phyloP scores from a whole-genome alignment of 2,888 invertebrate species.

The Heteropelma amictum region DNA sequence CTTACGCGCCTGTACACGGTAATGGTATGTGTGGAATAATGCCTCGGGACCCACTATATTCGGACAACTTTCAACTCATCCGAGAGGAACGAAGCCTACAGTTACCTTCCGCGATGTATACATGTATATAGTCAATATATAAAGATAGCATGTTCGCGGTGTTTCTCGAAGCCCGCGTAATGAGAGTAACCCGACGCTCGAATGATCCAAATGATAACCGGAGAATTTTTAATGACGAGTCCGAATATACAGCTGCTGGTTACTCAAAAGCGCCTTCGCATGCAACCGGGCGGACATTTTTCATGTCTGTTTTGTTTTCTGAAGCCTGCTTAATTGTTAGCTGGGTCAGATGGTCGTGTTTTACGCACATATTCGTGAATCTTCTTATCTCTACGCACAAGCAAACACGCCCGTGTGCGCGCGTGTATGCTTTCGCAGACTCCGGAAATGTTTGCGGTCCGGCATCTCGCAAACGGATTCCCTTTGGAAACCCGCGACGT shows the following conservation, averaged over 20 bases:
- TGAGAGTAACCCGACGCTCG: constrained; percentile 50
- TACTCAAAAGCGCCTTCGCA: neutral
- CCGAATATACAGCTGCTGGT: neutral
- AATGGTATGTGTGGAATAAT: neutral
- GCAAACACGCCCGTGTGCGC: neutral
- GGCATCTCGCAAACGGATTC: constrained; percentile 14
- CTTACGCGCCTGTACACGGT: neutral
- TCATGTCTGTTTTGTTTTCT: neutral
- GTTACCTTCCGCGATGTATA: constrained; percentile 23
- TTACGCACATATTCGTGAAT: neutral
- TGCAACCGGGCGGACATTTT: neutral
- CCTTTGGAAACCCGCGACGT: constrained; percentile 44
- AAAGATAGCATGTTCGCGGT: neutral
- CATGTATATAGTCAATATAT: neutral
- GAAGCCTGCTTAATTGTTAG: neutral
- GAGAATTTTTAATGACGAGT: constrained; percentile 25
- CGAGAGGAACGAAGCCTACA: constrained; percentile 34
- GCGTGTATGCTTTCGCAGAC: neutral
- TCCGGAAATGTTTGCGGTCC: constrained; percentile 42
- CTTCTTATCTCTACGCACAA: neutral
- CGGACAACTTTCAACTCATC: constrained; percentile 20
- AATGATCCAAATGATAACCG: constrained; percentile 48
- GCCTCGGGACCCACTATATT: constrained; percentile 26
- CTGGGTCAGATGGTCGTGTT: too few species aligned
- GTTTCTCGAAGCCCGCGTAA: constrained; percentile 35